Percentiles rank a stretch among this genome's conserved stretches.
These are phyloP conservation scores for Nettapus auritus DNA, from an alignment of 2,113 vertebrate species.

Conservation along the genomic window DNA sequence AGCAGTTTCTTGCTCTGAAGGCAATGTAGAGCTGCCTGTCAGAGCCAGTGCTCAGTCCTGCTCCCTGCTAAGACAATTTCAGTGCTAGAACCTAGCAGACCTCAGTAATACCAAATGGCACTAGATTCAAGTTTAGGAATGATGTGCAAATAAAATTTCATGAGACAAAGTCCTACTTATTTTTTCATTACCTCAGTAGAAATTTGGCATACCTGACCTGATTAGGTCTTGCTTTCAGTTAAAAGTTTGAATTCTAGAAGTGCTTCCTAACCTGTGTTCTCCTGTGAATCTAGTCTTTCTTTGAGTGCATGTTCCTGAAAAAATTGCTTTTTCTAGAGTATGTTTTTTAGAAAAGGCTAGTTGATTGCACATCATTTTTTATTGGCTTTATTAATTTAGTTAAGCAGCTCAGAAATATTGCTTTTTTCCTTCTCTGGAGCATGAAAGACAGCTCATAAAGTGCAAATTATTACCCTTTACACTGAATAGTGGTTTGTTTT, in stretches of 20 bases:
- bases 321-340: not conserved
- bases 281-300: not conserved
- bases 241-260: not conserved
- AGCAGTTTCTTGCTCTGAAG: not conserved
- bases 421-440: not conserved
- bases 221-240: not conserved
- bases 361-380: not conserved
- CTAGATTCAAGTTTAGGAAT: not conserved
- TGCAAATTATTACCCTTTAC: not conserved
- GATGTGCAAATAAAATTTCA: not conserved
- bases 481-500: not conserved
- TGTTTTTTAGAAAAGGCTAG: not conserved
- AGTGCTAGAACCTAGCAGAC: not conserved
- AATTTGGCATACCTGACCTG: not conserved
- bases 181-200: not conserved
- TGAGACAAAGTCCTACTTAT: not conserved
- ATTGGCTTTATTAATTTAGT: not conserved
- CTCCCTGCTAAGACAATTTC: not conserved
- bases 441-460: not conserved
- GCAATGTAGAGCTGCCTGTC: not conserved
- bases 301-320: not conserved
- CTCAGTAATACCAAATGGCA: fast-evolving
- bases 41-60: not conserved
- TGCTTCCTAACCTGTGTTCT: not conserved
- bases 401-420: not conserved